Percentiles rank a stretch among this genome's conserved stretches.
Conservation (phyloP, 2,888 invertebrate genomes). For the Dolichomitus sp. region DNA sequence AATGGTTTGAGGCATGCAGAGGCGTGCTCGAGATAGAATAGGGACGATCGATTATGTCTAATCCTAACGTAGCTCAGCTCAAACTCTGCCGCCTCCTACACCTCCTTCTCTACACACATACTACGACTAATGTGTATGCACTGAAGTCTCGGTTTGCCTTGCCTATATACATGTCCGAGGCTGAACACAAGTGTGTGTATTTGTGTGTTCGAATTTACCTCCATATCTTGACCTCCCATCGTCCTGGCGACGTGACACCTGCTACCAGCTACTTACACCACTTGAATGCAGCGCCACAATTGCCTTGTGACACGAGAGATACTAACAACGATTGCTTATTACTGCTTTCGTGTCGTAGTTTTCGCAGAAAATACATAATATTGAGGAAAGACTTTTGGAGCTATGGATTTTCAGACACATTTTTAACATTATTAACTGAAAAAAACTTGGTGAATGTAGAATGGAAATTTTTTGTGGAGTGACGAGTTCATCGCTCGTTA, state of each 20-base stretch:
- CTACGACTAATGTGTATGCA: background rate
- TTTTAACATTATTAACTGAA: background rate
- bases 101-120: background rate
- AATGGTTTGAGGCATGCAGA: constrained; percentile 32
- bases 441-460: background rate
- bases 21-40: constrained; percentile 54
- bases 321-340: background rate
- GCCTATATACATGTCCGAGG: background rate
- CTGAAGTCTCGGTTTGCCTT: background rate
- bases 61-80: constrained; percentile 73
- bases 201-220: constrained; percentile 25
- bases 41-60: constrained; percentile 75
- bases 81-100: constrained; percentile 49
- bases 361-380: background rate
- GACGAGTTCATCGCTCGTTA: background rate
- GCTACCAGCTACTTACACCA: constrained; percentile 30
- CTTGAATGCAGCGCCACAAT: constrained; percentile 1
- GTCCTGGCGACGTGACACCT: constrained; percentile 33
- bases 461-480: background rate
- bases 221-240: constrained; percentile 30
- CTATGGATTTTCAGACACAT: background rate
- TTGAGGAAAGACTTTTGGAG: background rate
- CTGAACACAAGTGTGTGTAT: background rate
- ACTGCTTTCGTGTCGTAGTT: background rate
- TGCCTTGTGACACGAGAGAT: constrained; percentile 8